Percentiles rank a stretch among this genome's conserved stretches.
Evolutionary conservation across 1,140 invertebrate genomes (phyloP).

Genomic region (Paraescarpia echinospica): DNA sequence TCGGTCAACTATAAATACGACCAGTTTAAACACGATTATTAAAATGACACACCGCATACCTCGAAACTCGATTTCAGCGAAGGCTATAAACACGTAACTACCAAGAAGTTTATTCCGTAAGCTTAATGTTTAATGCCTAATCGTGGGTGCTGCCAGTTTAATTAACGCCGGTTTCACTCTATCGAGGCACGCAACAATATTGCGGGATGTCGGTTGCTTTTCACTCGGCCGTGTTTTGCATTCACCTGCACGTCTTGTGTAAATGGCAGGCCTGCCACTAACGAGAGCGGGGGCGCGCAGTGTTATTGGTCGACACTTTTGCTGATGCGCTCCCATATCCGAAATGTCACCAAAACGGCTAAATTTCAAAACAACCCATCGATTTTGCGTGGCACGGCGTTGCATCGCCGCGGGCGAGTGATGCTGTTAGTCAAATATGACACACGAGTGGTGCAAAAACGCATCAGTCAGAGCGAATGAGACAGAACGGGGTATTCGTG

Average conservation of each 20-base stretch:
- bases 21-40: neutral
- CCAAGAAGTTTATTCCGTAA: neutral
- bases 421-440: neutral
- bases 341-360: neutral
- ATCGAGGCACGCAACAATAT: neutral
- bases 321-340: neutral
- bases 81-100: neutral
- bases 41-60: neutral
- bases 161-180: neutral
- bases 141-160: neutral
- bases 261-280: neutral
- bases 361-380: neutral
- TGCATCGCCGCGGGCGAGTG: neutral
- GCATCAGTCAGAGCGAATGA: neutral
- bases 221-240: neutral
- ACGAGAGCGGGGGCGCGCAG: neutral
- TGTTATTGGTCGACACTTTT: neutral
- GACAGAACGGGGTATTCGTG: neutral
- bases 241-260: neutral
- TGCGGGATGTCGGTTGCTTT: neutral
- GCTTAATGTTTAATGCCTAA: neutral
- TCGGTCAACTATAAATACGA: neutral
- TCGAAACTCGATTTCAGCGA: neutral
- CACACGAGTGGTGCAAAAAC: neutral
- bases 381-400: neutral